phyloP scores from a whole-genome alignment of 1,140 invertebrate genomes.

The Drosophila watanabei region DNA sequence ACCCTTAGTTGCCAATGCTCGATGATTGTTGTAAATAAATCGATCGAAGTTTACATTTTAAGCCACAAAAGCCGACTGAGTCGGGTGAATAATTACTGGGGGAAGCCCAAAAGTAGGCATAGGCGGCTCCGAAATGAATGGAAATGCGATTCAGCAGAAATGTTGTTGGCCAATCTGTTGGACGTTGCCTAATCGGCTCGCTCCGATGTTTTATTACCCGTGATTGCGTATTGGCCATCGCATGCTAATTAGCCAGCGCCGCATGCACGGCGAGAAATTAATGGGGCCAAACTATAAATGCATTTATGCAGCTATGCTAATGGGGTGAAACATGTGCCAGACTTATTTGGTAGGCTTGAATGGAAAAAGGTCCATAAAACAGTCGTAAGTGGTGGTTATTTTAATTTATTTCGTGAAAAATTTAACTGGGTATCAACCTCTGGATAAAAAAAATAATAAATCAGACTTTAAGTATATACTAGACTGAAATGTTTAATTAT shows the following conservation, averaged over 20 bases:
- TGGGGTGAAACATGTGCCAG: slow-evolving; percentile 8
- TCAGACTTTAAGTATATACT: neutral
- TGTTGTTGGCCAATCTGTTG: slow-evolving; percentile 25
- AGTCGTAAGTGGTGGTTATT: neutral
- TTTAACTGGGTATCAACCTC: neutral
- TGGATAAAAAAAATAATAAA: neutral
- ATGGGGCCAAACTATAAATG: neutral
- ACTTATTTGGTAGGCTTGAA: neutral
- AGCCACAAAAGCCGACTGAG: slow-evolving; percentile 2
- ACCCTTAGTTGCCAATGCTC: slow-evolving; percentile 34
- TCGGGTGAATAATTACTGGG: slow-evolving; percentile 2
- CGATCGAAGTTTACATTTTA: slow-evolving; percentile 14
- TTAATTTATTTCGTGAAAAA: slow-evolving; percentile 1
- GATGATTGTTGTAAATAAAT: slow-evolving; percentile 48
- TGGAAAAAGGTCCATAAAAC: neutral
- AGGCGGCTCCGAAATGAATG: neutral
- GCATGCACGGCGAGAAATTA: slow-evolving; percentile 25
- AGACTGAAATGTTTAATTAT: neutral
- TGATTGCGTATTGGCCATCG: slow-evolving; percentile 21
- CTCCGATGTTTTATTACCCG: slow-evolving; percentile 13
- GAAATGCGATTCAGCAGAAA: slow-evolving; percentile 24
- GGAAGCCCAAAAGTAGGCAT: slow-evolving; percentile 7
- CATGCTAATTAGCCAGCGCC: slow-evolving; percentile 40
- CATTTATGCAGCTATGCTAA: slow-evolving; percentile 22
- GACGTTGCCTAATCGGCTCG: slow-evolving; percentile 13